These are phyloP conservation scores for Limnodromus scolopaceus DNA, from an alignment of 2,797 vertebrate genomes.

Conservation along the genomic window DNA sequence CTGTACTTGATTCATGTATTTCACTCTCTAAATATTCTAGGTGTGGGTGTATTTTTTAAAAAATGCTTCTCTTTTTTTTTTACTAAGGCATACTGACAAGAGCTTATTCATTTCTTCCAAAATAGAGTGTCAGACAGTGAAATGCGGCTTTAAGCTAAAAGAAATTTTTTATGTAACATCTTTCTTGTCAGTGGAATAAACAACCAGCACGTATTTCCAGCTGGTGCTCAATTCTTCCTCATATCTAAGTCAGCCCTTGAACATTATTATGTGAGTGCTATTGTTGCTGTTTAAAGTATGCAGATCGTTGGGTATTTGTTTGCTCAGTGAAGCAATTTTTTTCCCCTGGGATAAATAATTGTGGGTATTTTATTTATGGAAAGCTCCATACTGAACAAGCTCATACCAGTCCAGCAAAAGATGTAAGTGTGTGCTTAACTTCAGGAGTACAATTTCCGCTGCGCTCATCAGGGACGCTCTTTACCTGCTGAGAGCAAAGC, in stretches of 20 bases:
- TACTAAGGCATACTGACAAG: neutral
- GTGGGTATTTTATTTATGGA: conserved; percentile 26
- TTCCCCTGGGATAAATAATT: neutral
- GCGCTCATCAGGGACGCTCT: neutral
- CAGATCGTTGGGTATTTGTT: neutral
- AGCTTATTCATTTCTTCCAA: conserved; percentile 25
- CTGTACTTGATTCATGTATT: neutral
- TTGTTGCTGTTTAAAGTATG: conserved; percentile 1
- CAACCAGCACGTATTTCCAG: conserved; percentile 13
- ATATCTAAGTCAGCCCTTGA: neutral
- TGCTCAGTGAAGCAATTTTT: neutral
- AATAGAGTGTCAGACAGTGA: conserved; percentile 34
- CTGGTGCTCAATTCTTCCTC: neutral
- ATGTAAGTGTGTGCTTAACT: neutral
- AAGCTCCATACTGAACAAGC: neutral
- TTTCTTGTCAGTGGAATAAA: conserved; percentile 34
- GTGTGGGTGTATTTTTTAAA: neutral
- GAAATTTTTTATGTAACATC: neutral
- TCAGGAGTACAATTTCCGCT: neutral
- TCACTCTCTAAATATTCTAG: neutral
- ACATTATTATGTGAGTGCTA: neutral
- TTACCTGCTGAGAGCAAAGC: neutral
- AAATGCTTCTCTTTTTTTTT: neutral
- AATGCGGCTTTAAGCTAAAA: neutral
- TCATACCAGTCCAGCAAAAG: neutral